These are phyloP conservation scores for Sander lucioperca DNA, from an alignment of 2,113 vertebrate genomes.

Conservation along the genomic window DNA sequence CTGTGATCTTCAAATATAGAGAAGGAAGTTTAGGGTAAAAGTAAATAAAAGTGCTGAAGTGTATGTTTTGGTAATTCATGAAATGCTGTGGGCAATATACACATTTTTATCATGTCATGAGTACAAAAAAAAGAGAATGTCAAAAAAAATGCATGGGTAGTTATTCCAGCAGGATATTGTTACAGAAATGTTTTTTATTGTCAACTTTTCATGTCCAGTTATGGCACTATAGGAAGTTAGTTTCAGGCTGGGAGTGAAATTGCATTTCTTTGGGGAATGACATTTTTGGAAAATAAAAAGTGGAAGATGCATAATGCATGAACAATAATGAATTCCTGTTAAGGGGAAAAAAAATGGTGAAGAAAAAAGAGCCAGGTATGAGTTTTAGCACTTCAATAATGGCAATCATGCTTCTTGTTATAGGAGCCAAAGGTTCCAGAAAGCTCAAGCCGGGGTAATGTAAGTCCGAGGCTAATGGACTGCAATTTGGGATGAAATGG, in stretches of 20 bases:
- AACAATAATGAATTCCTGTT: conserved; percentile 26
- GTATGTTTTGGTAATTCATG: conserved; percentile 7
- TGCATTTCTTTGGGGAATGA: not conserved
- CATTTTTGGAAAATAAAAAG: not conserved
- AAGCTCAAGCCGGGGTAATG: conserved; percentile 28
- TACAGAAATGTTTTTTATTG: not conserved
- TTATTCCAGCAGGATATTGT: not conserved
- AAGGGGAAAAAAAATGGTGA: conserved; percentile 18
- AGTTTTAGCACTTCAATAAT: conserved; percentile 7
- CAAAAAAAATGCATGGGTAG: not conserved
- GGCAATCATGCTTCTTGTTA: conserved; percentile 27
- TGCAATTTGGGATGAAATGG: conserved; percentile 78
- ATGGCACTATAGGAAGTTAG: not conserved
- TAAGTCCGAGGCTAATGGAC: conserved; percentile 31
- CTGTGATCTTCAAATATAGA: conserved; percentile 39
- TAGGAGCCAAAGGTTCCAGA: not conserved
- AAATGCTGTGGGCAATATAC: not conserved
- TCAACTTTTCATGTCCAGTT: not conserved
- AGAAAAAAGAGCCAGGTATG: not conserved
- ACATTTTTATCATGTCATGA: not conserved
- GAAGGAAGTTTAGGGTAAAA: conserved; percentile 37
- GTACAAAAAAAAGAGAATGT: not conserved
- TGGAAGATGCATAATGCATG: conserved; percentile 29
- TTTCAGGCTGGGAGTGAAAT: conserved; percentile 19
- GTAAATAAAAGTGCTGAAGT: conserved; percentile 49